phyloP scores from a whole-genome alignment of 1,140 invertebrate genomes.

The Adelges cooleyi region DNA sequence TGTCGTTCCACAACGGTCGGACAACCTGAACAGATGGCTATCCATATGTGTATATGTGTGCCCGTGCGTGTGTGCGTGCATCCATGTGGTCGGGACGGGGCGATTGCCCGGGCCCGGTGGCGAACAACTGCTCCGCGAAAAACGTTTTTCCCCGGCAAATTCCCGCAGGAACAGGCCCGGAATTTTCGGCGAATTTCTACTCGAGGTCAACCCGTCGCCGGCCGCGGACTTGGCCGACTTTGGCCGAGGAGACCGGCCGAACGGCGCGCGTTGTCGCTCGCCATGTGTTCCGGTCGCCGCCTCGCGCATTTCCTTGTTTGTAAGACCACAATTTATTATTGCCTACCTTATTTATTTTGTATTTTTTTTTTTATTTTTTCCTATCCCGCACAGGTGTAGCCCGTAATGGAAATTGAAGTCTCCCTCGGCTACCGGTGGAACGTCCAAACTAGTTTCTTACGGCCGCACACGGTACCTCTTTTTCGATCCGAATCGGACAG shows the following conservation, averaged over 20 bases:
- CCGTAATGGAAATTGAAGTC: constrained; percentile 12
- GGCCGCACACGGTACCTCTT: neutral
- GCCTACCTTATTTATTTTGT: neutral
- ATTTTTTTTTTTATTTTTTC: neutral
- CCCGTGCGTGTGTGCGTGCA: neutral
- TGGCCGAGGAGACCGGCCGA: no score
- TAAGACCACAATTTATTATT: constrained; percentile 23
- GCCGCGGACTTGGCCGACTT: neutral
- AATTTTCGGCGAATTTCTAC: neutral
- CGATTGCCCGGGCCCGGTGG: neutral
- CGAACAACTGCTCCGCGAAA: constrained; percentile 24
- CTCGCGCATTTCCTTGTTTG: constrained; percentile 18
- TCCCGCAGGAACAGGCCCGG: neutral
- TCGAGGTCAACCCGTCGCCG: neutral
- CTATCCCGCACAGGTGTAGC: neutral
- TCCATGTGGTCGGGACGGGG: no score
- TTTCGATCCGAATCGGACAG: no score
- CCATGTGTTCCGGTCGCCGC: constrained; percentile 4
- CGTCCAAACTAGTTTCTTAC: neutral
- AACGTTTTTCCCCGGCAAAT: constrained; percentile 4
- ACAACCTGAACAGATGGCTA: constrained; percentile 25
- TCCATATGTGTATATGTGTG: constrained; percentile 6
- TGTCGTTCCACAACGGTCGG: neutral
- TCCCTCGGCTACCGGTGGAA: neutral
- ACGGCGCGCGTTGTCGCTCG: neutral